These are phyloP conservation scores for Terebella lapidaria DNA, from an alignment of 2,888 invertebrate species.

Conservation along the genomic window DNA sequence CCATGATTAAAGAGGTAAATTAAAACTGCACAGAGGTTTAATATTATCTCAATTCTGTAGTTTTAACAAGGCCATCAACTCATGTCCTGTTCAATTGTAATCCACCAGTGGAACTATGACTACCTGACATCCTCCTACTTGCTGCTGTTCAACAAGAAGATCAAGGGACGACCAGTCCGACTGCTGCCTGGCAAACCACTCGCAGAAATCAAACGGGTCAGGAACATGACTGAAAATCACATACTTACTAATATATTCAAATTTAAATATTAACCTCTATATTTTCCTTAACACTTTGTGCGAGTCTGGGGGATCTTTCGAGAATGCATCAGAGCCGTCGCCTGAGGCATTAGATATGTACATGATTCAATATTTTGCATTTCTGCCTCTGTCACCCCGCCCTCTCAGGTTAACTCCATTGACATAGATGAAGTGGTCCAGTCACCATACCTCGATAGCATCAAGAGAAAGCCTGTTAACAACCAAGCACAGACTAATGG, in stretches of 20 bases:
- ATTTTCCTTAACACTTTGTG: too few species aligned
- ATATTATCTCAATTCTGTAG: too few species aligned
- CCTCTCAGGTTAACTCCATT: slow-evolving; percentile 2
- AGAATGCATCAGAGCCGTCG: too few species aligned
- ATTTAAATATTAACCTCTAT: too few species aligned
- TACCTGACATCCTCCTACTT: slow-evolving; percentile 72
- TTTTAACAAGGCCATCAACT: too few species aligned
- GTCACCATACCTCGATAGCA: slow-evolving; percentile 12
- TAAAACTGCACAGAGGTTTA: too few species aligned
- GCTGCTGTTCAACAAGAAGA: slow-evolving; percentile 63
- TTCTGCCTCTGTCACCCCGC: too few species aligned
- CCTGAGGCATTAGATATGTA: too few species aligned
- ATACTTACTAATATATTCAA: too few species aligned
- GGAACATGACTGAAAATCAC: too few species aligned
- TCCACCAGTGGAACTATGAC: slow-evolving; percentile 63
- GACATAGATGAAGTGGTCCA: slow-evolving; percentile 12
- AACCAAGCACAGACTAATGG: background rate
- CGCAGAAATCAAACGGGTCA: background rate
- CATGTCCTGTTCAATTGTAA: background rate
- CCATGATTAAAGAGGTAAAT: slow-evolving; percentile 34
- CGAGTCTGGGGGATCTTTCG: too few species aligned
- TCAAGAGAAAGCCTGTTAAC: slow-evolving; percentile 4
- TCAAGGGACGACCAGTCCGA: slow-evolving; percentile 57
- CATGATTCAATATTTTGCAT: too few species aligned
- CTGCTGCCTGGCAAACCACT: slow-evolving; percentile 28